A percentile compares a stretch with the other conserved stretches of the same genome.
phyloP scores from a whole-genome alignment of 1,140 invertebrate genomes.

The Rhopalosiphum padi region DNA sequence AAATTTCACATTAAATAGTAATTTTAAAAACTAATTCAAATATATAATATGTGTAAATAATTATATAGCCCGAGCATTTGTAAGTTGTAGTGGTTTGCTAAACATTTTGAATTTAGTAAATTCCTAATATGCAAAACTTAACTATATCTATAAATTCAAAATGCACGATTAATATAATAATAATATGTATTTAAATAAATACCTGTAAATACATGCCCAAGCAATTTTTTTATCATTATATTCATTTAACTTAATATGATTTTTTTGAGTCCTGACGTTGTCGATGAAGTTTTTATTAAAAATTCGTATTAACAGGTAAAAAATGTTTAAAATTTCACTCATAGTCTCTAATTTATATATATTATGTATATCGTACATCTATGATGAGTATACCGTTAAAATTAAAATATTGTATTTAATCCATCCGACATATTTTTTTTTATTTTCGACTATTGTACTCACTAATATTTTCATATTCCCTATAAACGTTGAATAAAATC shows the following conservation, averaged over 20 bases:
- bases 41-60: too few species aligned
- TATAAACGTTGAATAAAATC: not conserved
- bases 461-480: not conserved
- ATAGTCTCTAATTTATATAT: not conserved
- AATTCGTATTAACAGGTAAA: not conserved
- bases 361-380: too few species aligned
- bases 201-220: not conserved
- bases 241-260: not conserved
- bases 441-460: not conserved
- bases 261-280: not conserved
- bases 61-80: too few species aligned
- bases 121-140: too few species aligned
- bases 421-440: not conserved
- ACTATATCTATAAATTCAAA: too few species aligned
- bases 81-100: too few species aligned
- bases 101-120: too few species aligned
- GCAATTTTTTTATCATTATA: not conserved
- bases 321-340: not conserved
- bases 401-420: not conserved
- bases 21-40: too few species aligned
- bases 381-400: too few species aligned
- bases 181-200: too few species aligned
- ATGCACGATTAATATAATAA: too few species aligned
- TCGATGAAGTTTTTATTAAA: not conserved
- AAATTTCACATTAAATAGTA: too few species aligned